A percentile compares a stretch with the other conserved stretches of the same genome.
These are phyloP conservation scores for Crotalus tigris DNA, from an alignment of 2,113 vertebrate genomes.

Conservation along the genomic window DNA sequence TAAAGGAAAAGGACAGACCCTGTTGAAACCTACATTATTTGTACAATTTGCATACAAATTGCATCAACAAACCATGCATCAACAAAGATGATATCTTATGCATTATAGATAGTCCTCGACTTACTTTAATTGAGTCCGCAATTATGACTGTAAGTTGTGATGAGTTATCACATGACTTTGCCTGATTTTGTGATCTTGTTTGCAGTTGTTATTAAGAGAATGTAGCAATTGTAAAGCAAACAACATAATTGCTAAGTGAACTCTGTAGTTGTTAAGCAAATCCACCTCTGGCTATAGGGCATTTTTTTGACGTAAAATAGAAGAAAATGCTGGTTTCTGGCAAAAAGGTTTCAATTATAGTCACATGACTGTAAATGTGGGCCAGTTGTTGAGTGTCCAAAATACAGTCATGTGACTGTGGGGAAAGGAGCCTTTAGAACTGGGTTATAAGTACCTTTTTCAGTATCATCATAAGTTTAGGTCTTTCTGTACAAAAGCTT, in stretches of 20 bases:
- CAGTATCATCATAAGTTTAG: background rate
- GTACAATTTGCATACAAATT: background rate
- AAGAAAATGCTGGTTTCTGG: background rate
- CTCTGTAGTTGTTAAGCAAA: background rate
- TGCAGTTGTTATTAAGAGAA: background rate
- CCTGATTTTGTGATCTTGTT: background rate
- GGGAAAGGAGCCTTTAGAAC: background rate
- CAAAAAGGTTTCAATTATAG: background rate
- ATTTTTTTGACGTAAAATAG: background rate
- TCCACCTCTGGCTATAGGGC: background rate
- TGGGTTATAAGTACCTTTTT: background rate
- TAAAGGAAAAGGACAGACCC: background rate
- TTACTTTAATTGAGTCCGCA: background rate
- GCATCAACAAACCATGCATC: background rate
- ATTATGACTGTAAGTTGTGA: background rate
- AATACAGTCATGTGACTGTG: background rate
- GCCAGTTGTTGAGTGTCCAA: background rate
- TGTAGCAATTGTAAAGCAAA: background rate
- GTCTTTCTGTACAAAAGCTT: background rate
- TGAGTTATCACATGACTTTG: background rate
- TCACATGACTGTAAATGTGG: background rate
- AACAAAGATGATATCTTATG: background rate
- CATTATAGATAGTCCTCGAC: background rate
- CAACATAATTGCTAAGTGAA: background rate
- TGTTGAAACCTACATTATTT: background rate